These are phyloP conservation scores for Illadopsis cleaveri DNA, from an alignment of 2,113 vertebrate genomes.

Conservation along the genomic window DNA sequence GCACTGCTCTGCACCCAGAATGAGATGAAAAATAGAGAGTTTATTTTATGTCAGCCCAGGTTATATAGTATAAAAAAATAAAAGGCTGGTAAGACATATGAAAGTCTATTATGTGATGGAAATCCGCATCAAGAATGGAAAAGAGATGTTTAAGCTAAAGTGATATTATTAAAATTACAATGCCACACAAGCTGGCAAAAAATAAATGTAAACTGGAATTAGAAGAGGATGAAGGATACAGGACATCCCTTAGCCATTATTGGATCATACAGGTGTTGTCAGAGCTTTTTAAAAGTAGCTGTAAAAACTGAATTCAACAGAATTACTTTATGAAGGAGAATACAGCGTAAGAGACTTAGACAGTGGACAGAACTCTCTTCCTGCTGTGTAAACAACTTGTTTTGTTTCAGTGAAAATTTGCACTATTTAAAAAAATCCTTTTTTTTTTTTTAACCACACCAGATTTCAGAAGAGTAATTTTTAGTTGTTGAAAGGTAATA, in stretches of 20 bases:
- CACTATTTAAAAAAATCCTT: not conserved
- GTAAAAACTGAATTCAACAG: not conserved
- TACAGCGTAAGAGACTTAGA: not conserved
- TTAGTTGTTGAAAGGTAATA: not conserved
- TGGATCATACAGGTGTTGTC: not conserved
- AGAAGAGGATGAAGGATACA: rapidly evolving
- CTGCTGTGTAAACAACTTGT: not conserved
- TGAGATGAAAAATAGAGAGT: not conserved
- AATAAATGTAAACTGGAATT: not conserved
- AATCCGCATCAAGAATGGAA: not conserved
- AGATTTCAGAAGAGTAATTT: not conserved
- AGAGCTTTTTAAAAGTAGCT: not conserved
- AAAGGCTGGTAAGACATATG: not conserved
- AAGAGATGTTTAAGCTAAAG: not conserved
- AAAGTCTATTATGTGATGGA: not conserved
- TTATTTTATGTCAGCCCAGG: not conserved
- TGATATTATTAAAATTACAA: not conserved
- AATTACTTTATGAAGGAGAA: not conserved
- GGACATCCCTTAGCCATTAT: not conserved
- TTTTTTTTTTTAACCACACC: not conserved
- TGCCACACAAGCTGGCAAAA: not conserved
- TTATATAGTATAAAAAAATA: not conserved
- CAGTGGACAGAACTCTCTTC: not conserved
- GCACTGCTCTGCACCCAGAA: not conserved
- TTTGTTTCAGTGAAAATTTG: not conserved